Evolutionary conservation across 37 sponge, comb jelly and placozoan genomes (phyloP).

Genomic region (Halisarca cf. caerulea): DNA sequence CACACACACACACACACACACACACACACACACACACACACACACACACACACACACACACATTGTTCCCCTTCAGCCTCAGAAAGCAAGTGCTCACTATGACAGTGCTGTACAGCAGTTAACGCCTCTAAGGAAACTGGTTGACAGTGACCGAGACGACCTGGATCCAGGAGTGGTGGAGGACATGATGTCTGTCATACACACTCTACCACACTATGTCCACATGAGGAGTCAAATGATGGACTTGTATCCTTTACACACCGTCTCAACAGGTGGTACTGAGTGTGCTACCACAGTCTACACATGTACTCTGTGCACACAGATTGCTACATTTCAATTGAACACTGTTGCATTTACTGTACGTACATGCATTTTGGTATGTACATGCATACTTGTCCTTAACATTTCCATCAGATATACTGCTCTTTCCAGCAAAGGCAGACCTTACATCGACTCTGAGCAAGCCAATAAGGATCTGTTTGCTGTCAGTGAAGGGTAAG

Average conservation of each 20-base stretch:
- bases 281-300: too few relatives aligned
- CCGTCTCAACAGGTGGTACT: too few relatives aligned
- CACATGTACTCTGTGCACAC: too few relatives aligned
- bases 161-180: background rate
- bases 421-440: background rate
- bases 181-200: background rate
- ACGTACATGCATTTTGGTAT: too few relatives aligned
- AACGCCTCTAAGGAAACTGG: background rate
- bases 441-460: background rate
- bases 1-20: background rate
- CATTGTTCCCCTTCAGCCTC: background rate
- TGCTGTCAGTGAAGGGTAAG: background rate
- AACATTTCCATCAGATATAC: slow-evolving; percentile 10
- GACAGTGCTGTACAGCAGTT: background rate
- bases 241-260: slow-evolving; percentile 4
- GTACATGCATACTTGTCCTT: background rate
- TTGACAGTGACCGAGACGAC: background rate
- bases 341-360: too few relatives aligned
- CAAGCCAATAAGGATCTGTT: slow-evolving; percentile 13
- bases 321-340: too few relatives aligned
- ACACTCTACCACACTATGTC: background rate
- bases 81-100: background rate
- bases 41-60: background rate
- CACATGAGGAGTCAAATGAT: background rate
- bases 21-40: background rate